Evolutionary conservation across 2,888 invertebrate species (phyloP).

Genomic region (Pyrocoelia pectoralis): DNA sequence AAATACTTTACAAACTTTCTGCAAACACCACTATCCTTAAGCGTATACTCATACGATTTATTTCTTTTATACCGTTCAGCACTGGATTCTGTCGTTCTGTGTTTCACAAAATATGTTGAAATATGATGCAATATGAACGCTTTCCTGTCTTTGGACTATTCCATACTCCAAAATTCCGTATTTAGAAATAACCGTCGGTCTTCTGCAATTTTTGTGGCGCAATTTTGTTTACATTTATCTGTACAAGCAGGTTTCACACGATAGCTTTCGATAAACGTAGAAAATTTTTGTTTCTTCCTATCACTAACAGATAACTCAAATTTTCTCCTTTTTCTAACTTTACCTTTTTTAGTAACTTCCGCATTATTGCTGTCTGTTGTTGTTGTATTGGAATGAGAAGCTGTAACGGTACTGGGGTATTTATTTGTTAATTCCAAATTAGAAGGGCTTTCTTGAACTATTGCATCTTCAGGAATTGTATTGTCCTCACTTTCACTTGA

Average conservation of each 20-base stretch:
- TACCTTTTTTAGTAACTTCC: constrained; percentile 4
- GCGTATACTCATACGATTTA: constrained; percentile 3
- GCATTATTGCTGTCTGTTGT: not conserved
- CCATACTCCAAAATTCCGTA: constrained; percentile 4
- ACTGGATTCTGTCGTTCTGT: constrained; percentile 3
- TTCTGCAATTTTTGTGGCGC: constrained; percentile 1
- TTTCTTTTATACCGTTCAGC: constrained; percentile 4
- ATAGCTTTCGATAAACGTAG: not conserved
- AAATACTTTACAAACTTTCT: constrained; percentile 9
- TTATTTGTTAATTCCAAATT: not conserved
- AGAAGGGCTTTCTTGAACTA: not conserved
- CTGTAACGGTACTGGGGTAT: not conserved
- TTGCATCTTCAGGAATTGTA: not conserved
- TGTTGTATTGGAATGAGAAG: constrained; percentile 1
- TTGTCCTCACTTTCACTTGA: not conserved
- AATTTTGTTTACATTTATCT: not conserved
- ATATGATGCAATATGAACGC: constrained; percentile 8
- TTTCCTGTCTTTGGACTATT: not conserved
- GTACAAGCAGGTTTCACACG: not conserved
- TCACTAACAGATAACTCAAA: constrained; percentile 1
- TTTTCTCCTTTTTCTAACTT: not conserved
- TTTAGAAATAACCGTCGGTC: constrained; percentile 8
- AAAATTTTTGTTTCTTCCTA: not conserved
- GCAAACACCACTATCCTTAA: constrained; percentile 4
- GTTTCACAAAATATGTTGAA: constrained; percentile 1